These are phyloP conservation scores for Charadrius vociferus DNA, from an alignment of 2,113 vertebrate species.

Conservation along the genomic window DNA sequence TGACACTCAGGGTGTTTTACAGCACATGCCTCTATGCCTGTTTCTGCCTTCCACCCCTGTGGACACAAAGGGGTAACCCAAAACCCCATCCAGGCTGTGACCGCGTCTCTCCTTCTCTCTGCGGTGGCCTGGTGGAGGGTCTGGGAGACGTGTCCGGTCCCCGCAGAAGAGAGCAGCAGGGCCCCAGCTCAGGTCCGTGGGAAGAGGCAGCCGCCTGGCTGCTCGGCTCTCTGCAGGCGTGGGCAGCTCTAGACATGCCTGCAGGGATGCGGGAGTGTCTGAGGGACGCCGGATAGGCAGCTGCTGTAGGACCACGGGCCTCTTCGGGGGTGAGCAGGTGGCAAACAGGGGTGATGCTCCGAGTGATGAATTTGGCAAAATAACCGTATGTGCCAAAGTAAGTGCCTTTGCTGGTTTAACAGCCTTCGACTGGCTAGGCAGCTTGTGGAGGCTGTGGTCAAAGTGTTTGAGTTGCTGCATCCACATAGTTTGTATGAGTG, in stretches of 20 bases:
- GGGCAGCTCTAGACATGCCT: background rate
- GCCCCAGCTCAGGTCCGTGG: rapidly evolving
- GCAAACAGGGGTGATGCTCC: background rate
- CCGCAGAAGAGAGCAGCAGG: background rate
- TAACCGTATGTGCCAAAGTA: background rate
- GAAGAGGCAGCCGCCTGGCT: rapidly evolving
- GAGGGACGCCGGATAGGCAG: rapidly evolving
- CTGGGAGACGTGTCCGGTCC: rapidly evolving
- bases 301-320: background rate
- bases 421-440: background rate
- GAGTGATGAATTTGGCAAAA: background rate
- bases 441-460: background rate
- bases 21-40: rapidly evolving
- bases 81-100: background rate
- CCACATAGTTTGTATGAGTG: background rate
- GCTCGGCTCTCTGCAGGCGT: rapidly evolving
- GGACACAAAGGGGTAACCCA: background rate
- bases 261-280: background rate
- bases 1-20: background rate
- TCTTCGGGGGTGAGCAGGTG: background rate
- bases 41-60: background rate
- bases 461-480: background rate
- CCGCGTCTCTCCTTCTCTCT: background rate
- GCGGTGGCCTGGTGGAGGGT: rapidly evolving
- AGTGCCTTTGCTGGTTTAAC: background rate